These are phyloP conservation scores for Trididemnum clinides DNA, from an alignment of 23 tunicate genomes.

Conservation along the genomic window DNA sequence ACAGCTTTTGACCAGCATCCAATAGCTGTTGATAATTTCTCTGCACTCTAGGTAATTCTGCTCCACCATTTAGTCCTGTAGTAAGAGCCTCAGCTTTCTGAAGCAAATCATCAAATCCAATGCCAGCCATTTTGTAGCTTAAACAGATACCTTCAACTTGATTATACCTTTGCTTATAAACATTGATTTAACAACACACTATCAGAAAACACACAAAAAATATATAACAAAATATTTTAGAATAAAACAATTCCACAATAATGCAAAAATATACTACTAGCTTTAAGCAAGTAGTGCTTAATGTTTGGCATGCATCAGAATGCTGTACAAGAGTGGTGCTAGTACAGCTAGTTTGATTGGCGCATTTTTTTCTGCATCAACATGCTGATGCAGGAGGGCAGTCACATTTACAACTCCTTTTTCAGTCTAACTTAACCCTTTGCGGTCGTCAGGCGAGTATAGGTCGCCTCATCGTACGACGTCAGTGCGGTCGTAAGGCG, in stretches of 20 bases:
- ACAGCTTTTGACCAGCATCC: constrained; percentile 90
- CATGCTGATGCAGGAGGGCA: no score
- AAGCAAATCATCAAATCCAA: constrained; percentile 86
- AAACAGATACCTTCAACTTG: neutral
- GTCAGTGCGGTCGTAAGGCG: no score
- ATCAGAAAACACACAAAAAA: neutral
- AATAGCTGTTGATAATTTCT: constrained; percentile 86
- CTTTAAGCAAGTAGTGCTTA: no score
- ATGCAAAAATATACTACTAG: no score
- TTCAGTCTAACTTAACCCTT: no score
- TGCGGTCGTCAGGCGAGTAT: no score
- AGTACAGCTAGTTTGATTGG: no score
- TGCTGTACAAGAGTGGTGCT: no score
- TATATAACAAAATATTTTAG: neutral
- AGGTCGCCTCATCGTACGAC: no score
- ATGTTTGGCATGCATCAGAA: no score
- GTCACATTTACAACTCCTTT: no score
- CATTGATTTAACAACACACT: neutral
- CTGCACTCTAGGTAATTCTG: constrained; percentile 93
- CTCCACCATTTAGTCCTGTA: constrained; percentile 79
- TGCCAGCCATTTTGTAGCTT: constrained; percentile 44
- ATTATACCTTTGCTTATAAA: neutral
- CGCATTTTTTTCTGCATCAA: no score
- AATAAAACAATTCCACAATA: neutral
- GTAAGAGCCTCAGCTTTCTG: constrained; percentile 91